phyloP scores from a whole-genome alignment of 2,113 vertebrate species.

The Ranitomeya variabilis region DNA sequence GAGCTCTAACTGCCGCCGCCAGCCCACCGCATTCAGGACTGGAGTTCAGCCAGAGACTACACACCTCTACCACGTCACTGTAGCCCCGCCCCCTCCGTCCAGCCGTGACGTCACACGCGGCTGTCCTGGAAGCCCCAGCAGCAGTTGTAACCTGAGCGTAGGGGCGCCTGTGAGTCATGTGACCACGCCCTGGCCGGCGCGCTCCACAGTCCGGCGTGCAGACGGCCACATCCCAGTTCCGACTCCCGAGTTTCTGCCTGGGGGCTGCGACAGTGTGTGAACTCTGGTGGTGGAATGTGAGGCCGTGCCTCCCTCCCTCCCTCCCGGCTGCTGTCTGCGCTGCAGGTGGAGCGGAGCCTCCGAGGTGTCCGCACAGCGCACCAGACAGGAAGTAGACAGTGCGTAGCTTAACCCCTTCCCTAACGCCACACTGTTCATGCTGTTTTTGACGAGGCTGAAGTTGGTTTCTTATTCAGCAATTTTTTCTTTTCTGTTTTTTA shows the following conservation, averaged over 20 bases:
- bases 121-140: slow-evolving; percentile 36
- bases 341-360: not conserved
- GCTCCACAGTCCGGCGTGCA: not conserved
- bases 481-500: no score
- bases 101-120: slow-evolving; percentile 1
- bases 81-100: not conserved
- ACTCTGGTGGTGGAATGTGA: slow-evolving; percentile 13
- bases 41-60: not conserved
- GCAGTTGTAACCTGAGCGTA: not conserved
- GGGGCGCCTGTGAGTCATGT: slow-evolving; percentile 38
- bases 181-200: slow-evolving; percentile 33
- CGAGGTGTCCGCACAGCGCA: slow-evolving; percentile 1
- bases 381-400: not conserved
- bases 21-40: no score
- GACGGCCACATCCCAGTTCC: not conserved
- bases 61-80: not conserved
- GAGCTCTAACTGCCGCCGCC: no score
- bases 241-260: slow-evolving; percentile 5
- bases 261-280: slow-evolving; percentile 24
- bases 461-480: no score
- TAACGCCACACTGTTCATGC: no score
- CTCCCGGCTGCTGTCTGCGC: slow-evolving; percentile 21
- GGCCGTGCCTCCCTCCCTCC: not conserved
- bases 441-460: no score
- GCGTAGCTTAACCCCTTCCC: no score